A percentile compares a stretch with the other conserved stretches of the same genome.
Conservation (phyloP, 2,797 vertebrate genomes). For the Epinephelus awoara region DNA sequence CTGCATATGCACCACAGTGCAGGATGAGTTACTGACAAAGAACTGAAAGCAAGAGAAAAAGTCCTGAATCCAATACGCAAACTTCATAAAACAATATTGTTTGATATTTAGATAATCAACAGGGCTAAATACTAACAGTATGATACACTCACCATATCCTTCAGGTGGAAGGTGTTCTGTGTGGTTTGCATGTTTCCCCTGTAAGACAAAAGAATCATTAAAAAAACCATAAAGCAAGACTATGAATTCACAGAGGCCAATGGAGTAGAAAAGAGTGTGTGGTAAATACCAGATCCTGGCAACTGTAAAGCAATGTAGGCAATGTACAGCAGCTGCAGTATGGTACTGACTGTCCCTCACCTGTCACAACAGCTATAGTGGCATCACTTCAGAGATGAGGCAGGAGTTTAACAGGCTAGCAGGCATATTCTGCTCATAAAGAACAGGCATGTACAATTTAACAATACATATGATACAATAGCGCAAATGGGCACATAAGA, state of each 20-base stretch:
- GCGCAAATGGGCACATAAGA: too few species aligned
- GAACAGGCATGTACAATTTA: neutral
- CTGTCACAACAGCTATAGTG: conserved; percentile 17
- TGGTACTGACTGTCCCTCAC: conserved; percentile 19
- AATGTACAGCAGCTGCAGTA: neutral
- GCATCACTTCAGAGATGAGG: neutral
- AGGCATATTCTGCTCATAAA: neutral
- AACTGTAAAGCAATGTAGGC: neutral
- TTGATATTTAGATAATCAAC: conserved; percentile 16
- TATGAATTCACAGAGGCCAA: neutral
- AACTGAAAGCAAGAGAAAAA: neutral
- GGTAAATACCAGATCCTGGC: neutral
- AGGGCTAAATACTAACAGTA: neutral
- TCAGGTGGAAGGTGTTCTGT: conserved; percentile 95
- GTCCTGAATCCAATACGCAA: neutral
- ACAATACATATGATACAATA: too few species aligned
- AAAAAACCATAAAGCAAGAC: neutral
- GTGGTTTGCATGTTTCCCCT: conserved; percentile 95
- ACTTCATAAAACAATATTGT: neutral
- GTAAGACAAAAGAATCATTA: conserved; percentile 69
- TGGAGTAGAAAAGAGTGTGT: neutral
- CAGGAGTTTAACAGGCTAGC: neutral
- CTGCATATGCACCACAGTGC: neutral
- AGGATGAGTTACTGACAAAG: neutral
- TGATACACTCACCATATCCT: conserved; percentile 90